A percentile compares a stretch with the other conserved stretches of the same genome.
These are phyloP conservation scores for Lithobates pipiens DNA, from an alignment of 2,797 vertebrate species.

Conservation along the genomic window DNA sequence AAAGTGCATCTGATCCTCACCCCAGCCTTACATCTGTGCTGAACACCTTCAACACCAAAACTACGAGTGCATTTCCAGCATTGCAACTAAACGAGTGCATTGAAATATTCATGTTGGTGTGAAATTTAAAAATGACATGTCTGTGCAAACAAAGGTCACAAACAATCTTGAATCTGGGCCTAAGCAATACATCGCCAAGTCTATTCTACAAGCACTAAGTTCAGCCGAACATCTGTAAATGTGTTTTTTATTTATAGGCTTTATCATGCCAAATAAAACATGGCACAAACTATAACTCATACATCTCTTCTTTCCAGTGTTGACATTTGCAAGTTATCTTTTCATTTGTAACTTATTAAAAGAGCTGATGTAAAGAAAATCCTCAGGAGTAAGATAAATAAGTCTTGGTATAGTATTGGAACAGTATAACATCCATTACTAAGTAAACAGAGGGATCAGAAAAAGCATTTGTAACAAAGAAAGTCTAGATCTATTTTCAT, in stretches of 20 bases:
- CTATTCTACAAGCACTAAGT: constrained; percentile 1
- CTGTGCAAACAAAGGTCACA: not conserved
- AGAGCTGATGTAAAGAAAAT: not conserved
- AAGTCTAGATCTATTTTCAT: not conserved
- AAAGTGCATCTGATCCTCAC: too few species aligned
- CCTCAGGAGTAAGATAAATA: not conserved
- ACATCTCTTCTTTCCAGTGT: not conserved
- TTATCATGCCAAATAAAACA: constrained; percentile 25
- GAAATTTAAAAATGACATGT: not conserved
- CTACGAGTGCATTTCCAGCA: too few species aligned
- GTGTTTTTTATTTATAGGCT: constrained; percentile 16
- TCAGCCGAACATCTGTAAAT: constrained; percentile 6
- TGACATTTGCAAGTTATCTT: constrained; percentile 34
- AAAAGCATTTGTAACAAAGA: constrained; percentile 8
- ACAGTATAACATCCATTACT: constrained; percentile 7
- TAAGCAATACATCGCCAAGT: not conserved
- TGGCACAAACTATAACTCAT: not conserved
- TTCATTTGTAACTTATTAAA: constrained; percentile 27
- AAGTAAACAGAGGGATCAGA: constrained; percentile 1
- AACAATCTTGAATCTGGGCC: not conserved
- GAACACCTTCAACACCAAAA: too few species aligned
- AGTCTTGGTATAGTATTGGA: not conserved
- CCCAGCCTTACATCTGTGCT: too few species aligned
- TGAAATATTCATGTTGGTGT: not conserved
- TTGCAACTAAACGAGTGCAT: not conserved